Conservation (phyloP, 2,797 vertebrate genomes). For the Schizopygopsis pylzovi region DNA sequence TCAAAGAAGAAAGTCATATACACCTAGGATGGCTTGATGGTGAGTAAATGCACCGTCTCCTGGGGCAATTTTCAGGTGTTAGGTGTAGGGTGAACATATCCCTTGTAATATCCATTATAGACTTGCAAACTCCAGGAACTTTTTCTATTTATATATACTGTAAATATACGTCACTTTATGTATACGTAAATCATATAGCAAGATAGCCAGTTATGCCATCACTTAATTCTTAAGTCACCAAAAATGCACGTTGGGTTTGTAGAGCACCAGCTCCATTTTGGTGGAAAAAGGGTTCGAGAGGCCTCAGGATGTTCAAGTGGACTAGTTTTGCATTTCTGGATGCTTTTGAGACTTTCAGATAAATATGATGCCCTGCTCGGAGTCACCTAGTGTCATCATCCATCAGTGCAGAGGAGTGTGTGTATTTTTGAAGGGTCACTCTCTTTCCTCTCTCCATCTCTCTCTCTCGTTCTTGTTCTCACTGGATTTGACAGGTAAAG, state of each 20-base stretch:
- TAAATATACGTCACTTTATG: neutral
- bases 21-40: neutral
- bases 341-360: slow-evolving; percentile 47
- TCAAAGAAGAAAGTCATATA: too few relatives aligned
- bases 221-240: neutral
- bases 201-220: neutral
- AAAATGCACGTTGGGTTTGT: neutral
- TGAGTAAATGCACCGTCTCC: too few relatives aligned
- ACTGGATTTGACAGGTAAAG: slow-evolving; percentile 88
- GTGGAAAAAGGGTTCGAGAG: neutral
- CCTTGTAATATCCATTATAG: too few relatives aligned
- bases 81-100: too few relatives aligned
- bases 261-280: slow-evolving; percentile 1
- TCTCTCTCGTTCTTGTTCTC: slow-evolving; percentile 65
- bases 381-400: slow-evolving; percentile 57
- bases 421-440: slow-evolving; percentile 62
- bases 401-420: slow-evolving; percentile 63
- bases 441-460: slow-evolving; percentile 60
- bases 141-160: neutral
- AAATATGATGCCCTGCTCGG: slow-evolving; percentile 44
- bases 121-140: neutral
- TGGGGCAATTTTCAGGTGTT: too few relatives aligned
- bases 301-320: neutral
- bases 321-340: slow-evolving; percentile 33
- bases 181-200: neutral